phyloP scores from a whole-genome alignment of 2,797 vertebrate genomes.

The Bradypodion pumilum region DNA sequence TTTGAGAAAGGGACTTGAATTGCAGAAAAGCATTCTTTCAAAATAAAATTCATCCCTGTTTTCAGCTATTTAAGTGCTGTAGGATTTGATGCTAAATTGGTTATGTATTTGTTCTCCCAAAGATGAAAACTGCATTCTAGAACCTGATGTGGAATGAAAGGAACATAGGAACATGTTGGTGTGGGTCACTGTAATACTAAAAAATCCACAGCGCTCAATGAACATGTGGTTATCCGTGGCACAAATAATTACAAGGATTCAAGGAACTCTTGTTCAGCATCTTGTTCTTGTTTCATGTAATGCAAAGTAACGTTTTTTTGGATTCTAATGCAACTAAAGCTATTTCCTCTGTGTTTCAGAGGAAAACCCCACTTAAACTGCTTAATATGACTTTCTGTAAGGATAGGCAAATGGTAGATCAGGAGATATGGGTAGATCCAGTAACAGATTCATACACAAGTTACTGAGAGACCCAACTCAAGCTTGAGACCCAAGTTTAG shows the following conservation, averaged over 20 bases:
- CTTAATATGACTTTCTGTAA: background rate
- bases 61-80: constrained; percentile 35
- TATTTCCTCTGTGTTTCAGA: background rate
- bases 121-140: background rate
- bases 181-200: background rate
- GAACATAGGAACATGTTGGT: background rate
- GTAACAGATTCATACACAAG: background rate
- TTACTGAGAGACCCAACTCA: no score
- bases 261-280: background rate
- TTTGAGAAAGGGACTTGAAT: background rate
- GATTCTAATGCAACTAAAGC: background rate
- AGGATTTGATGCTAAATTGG: constrained; percentile 35
- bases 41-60: constrained; percentile 34
- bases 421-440: background rate
- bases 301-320: background rate
- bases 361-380: no score
- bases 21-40: background rate
- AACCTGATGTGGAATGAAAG: background rate
- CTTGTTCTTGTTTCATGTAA: background rate
- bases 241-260: background rate
- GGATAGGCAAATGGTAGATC: background rate
- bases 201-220: background rate
- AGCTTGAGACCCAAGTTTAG: no score
- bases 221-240: background rate
- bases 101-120: background rate